Conservation (phyloP, 2,888 invertebrate genomes). For the Sinodicranocentrus sp. region DNA sequence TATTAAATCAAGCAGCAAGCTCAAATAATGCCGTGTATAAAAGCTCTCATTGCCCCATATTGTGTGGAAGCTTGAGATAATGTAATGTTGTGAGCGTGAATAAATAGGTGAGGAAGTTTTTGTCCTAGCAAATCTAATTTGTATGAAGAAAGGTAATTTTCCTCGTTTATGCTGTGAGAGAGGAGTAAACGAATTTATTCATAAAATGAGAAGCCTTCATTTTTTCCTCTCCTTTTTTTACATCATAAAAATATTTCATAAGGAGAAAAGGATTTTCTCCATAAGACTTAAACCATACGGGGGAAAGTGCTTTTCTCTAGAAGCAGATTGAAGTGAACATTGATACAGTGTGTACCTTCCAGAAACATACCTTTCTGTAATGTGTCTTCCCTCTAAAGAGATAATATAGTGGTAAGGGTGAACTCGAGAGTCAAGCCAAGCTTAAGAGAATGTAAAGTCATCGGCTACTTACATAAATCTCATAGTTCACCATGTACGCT, state of each 20-base stretch:
- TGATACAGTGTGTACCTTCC: no score
- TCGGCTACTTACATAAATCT: conserved; percentile 50
- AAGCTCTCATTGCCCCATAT: no score
- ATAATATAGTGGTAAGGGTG: conserved; percentile 39
- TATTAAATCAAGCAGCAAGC: no score
- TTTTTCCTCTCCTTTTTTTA: neutral
- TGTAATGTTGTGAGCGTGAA: no score
- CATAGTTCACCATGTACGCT: conserved; percentile 15
- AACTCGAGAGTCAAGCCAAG: conserved; percentile 36
- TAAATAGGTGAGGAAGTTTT: no score
- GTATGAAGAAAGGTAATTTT: no score
- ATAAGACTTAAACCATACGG: neutral
- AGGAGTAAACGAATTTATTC: conserved; percentile 1
- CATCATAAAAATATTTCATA: neutral
- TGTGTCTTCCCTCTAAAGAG: neutral
- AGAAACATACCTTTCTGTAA: neutral
- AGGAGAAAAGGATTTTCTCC: neutral
- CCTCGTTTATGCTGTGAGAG: no score
- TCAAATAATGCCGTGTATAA: no score
- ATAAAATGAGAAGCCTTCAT: neutral
- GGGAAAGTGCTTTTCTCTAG: conserved; percentile 14
- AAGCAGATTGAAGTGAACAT: conserved; percentile 29
- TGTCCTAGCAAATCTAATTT: no score
- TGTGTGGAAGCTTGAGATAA: no score
- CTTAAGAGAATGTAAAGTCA: conserved; percentile 47